Percentiles rank a stretch among this genome's conserved stretches.
phyloP scores from a whole-genome alignment of 2,797 vertebrate species.

The Coilia nasus region DNA sequence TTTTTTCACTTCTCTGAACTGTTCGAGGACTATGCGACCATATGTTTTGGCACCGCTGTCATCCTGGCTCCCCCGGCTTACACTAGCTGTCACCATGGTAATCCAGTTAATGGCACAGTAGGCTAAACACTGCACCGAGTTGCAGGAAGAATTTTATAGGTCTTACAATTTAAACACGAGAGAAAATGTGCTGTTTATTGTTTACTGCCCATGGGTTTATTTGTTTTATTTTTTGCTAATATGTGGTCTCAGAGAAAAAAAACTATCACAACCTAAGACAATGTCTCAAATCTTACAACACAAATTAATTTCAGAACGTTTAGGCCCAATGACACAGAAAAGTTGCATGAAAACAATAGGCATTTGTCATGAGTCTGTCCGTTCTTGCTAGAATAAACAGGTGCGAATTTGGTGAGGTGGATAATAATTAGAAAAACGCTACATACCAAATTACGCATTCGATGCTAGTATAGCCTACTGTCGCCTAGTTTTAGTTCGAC shows the following conservation, averaged over 20 bases:
- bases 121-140: background rate
- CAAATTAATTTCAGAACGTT: no score
- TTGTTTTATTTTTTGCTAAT: background rate
- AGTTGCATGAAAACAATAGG: no score
- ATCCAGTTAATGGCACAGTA: conserved; percentile 37
- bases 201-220: background rate
- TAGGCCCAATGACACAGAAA: no score
- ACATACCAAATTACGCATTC: background rate
- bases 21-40: background rate
- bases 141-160: background rate
- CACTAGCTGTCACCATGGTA: conserved; percentile 20
- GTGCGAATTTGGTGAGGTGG: no score
- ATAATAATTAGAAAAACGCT: no score
- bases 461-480: background rate
- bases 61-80: background rate
- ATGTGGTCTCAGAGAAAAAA: no score
- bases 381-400: no score
- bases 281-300: no score
- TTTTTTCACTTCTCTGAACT: background rate
- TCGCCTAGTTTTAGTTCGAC: background rate
- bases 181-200: no score
- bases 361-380: no score
- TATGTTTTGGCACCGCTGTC: background rate
- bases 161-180: background rate
- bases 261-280: no score